Evolutionary conservation across 2,113 vertebrate genomes (phyloP), one percentile per base, ranked within the genome.

Genomic region (Thymallus thymallus): DNA sequence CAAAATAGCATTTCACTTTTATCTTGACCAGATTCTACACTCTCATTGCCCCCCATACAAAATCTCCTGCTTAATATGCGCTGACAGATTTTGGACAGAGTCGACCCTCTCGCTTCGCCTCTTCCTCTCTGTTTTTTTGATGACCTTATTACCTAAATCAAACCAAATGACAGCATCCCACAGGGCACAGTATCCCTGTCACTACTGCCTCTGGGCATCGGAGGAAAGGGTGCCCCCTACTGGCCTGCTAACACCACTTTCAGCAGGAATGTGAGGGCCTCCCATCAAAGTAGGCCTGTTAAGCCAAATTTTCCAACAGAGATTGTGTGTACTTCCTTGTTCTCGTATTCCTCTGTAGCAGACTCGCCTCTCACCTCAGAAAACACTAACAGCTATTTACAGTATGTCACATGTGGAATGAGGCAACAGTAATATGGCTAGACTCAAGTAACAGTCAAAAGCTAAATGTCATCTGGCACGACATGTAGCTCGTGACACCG

Each of bases 401-500:
- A n/a, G n/a, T n/a, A 48, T 64, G 32, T 46, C 6, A 46, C 22
- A 72, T 48, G 60, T 61, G n/a, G 12, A 30, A 55, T 30, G 1
- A 2, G 22, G 56, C 56, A 18, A 56, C 18, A 23, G 2, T 46
- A 41, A 69, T 65, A 65, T 35, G 20, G 14, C 64, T 23, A 32
- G 2, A 41, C 35, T 10, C 35, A 41, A 41, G 9, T 12, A 41
- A 41, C 35, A 41, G 35, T 74, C 72, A 69, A 76, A 76, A 74
- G 78, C 30, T 81, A 70, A 84, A 83, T 73, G 68, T 83, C 73
- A 56, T 23, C 51, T 45, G 0, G 13, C 68, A 68, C 68, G 68
- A 68, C 82, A 71, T 16, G 2, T 18, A 76, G 41, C 22, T 2
- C 65, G 60, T 60, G 48, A 56, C 64, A 41, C 26, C 30, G 70